Evolutionary conservation across 2,797 vertebrate genomes (phyloP).

Genomic region (Pseudomugil gertrudae): DNA sequence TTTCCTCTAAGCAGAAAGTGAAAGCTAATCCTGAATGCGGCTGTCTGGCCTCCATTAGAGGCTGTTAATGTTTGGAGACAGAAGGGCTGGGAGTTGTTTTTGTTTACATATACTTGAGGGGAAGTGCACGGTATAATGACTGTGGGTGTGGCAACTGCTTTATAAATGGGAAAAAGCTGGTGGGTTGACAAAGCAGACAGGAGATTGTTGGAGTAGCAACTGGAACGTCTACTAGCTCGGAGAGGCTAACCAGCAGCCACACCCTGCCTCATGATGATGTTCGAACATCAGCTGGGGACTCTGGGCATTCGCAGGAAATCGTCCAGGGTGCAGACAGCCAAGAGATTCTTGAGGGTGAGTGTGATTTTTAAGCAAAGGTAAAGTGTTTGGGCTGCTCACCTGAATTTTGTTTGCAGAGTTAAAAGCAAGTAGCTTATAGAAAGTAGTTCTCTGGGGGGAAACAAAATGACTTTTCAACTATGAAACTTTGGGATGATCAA

Average conservation of each 20-base stretch:
- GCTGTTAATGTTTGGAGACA: slow-evolving; percentile 69
- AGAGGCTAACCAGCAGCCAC: slow-evolving; percentile 13
- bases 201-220: slow-evolving; percentile 25
- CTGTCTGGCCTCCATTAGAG: slow-evolving; percentile 67
- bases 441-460: slow-evolving; percentile 26
- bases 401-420: not conserved
- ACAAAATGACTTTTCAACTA: slow-evolving; percentile 7
- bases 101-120: slow-evolving; percentile 64
- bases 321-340: slow-evolving; percentile 86
- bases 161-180: slow-evolving; percentile 47
- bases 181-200: slow-evolving; percentile 39
- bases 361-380: not conserved
- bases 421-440: slow-evolving; percentile 26
- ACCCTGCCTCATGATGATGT: slow-evolving; percentile 67
- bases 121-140: slow-evolving; percentile 63
- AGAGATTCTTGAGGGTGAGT: slow-evolving; percentile 92
- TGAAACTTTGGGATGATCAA: slow-evolving; percentile 8
- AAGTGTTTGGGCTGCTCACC: too few species aligned
- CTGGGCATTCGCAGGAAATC: slow-evolving; percentile 82
- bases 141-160: slow-evolving; percentile 70
- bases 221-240: not conserved
- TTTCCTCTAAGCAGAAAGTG: slow-evolving; percentile 23
- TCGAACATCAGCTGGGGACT: slow-evolving; percentile 60
- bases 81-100: slow-evolving; percentile 57
- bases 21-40: slow-evolving; percentile 53